These are phyloP conservation scores for Characodon lateralis DNA, from an alignment of 2,797 vertebrate genomes.

Conservation along the genomic window DNA sequence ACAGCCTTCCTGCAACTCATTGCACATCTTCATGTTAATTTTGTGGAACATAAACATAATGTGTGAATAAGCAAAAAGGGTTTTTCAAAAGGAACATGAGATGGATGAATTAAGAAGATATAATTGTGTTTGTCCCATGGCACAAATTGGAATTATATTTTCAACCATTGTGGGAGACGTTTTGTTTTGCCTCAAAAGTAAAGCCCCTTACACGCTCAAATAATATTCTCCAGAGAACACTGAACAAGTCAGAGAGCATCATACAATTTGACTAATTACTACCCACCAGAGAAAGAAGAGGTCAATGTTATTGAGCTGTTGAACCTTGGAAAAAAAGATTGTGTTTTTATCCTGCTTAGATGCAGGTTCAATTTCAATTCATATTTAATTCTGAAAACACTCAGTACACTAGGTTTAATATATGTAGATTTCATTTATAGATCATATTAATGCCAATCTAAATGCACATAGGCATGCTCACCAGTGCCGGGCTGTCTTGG, in stretches of 20 bases:
- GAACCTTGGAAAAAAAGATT: slow-evolving; percentile 20
- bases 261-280: slow-evolving; percentile 62
- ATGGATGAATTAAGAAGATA: slow-evolving; percentile 14
- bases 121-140: slow-evolving; percentile 4
- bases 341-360: slow-evolving; percentile 11
- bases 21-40: slow-evolving; percentile 38
- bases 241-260: slow-evolving; percentile 45
- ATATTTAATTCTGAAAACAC: slow-evolving; percentile 5
- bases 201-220: slow-evolving; percentile 29
- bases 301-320: slow-evolving; percentile 60
- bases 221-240: slow-evolving; percentile 48
- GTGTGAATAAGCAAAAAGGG: slow-evolving; percentile 38
- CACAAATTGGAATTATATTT: slow-evolving; percentile 34
- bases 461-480: not conserved
- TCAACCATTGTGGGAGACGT: slow-evolving; percentile 12
- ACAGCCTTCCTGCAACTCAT: slow-evolving; percentile 38
- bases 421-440: slow-evolving; percentile 10
- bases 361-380: slow-evolving; percentile 17
- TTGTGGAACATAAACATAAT: slow-evolving; percentile 42
- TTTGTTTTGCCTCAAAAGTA: slow-evolving; percentile 25
- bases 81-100: slow-evolving; percentile 21
- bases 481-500: slow-evolving; percentile 22
- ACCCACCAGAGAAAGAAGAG: slow-evolving; percentile 34
- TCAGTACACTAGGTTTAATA: slow-evolving; percentile 2
- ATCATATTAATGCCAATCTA: slow-evolving; percentile 7